Conservation (phyloP, 2,113 vertebrate genomes). For the Polypterus senegalus region DNA sequence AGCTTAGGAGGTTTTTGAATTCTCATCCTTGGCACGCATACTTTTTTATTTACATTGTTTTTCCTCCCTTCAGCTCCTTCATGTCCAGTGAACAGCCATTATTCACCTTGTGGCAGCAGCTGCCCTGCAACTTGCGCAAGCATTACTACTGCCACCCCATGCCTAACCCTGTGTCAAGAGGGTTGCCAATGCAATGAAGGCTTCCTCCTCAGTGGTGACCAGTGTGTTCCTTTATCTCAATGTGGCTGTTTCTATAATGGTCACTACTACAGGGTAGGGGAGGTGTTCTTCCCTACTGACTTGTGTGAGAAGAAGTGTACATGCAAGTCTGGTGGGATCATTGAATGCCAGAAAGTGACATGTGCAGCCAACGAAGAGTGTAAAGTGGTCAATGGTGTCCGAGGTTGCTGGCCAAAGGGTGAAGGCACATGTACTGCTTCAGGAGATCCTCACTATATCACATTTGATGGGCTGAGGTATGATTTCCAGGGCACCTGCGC, state of each 20-base stretch:
- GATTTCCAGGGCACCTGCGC: not conserved
- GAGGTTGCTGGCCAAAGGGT: not conserved
- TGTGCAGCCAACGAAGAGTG: not conserved
- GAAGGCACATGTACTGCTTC: constrained; percentile 5
- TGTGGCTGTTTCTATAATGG: constrained; percentile 1
- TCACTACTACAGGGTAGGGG: not conserved
- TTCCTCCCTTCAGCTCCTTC: no score
- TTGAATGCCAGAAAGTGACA: not conserved
- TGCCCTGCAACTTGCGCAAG: not conserved
- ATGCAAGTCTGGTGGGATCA: not conserved
- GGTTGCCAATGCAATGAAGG: not conserved
- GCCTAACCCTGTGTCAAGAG: not conserved
- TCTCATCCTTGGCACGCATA: no score
- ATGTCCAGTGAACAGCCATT: no score
- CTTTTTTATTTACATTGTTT: no score
- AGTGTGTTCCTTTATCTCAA: not conserved
- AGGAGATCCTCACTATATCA: constrained; percentile 3
- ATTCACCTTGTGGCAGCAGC: not conserved
- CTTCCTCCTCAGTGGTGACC: not conserved
- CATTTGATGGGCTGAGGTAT: not conserved
- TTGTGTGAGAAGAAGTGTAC: constrained; percentile 23
- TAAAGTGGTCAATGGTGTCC: constrained; percentile 2
- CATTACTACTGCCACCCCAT: not conserved
- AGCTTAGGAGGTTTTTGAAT: no score
- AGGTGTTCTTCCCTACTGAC: not conserved